A percentile compares a stretch with the other conserved stretches of the same genome.
Conservation (phyloP, 2,113 vertebrate genomes). For the Canis aureus region DNA sequence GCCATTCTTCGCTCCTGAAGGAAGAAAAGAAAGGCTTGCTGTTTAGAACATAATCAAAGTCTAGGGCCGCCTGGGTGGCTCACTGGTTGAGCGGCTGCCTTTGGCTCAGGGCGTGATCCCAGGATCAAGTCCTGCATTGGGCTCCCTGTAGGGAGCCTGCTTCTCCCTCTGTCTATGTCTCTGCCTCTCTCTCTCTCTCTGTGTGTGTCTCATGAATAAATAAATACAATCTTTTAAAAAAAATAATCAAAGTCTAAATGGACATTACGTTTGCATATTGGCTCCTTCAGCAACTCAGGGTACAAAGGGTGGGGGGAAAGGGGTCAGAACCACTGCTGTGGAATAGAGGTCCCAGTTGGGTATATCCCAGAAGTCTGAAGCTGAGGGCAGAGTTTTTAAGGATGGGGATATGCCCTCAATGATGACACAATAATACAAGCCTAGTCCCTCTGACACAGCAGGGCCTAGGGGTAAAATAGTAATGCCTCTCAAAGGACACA, state of each 20-base stretch:
- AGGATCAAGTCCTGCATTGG: too few relatives aligned
- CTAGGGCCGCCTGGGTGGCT: too few relatives aligned
- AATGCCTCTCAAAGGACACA: not conserved
- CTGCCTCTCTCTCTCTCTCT: too few relatives aligned
- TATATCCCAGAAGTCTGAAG: not conserved
- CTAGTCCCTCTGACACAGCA: not conserved
- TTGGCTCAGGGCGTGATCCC: too few relatives aligned
- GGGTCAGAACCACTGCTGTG: not conserved
- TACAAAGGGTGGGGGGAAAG: not conserved
- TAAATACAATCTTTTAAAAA: too few relatives aligned
- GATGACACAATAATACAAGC: not conserved
- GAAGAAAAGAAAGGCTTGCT: not conserved
- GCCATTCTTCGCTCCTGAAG: not conserved
- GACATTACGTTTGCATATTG: not conserved
- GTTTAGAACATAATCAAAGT: not conserved
- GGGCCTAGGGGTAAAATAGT: not conserved
- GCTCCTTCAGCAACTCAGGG: not conserved
- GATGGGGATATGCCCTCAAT: not conserved
- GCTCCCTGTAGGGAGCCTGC: too few relatives aligned
- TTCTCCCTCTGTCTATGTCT: too few relatives aligned
- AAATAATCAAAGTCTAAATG: not conserved
- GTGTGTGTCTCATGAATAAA: too few relatives aligned
- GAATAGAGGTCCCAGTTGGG: not conserved
- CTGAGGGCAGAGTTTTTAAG: not conserved
- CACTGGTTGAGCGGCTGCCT: too few relatives aligned